Conservation (phyloP, 2,113 vertebrate genomes). For the Ariopsis seemanni region DNA sequence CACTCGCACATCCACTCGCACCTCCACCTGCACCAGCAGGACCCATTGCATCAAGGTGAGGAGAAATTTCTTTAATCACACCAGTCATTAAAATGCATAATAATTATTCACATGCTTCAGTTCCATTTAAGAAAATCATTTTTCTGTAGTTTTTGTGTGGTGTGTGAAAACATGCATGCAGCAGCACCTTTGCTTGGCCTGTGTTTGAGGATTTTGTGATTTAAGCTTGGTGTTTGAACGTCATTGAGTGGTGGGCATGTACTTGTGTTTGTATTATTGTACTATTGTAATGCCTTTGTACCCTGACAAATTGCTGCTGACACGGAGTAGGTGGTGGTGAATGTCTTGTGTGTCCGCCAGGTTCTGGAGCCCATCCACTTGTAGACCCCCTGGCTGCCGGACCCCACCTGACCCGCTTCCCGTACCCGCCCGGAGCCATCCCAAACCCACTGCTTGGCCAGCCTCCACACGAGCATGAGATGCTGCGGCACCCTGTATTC, state of each 20-base stretch:
- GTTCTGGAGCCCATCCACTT: constrained; percentile 89
- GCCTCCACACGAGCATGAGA: constrained; percentile 94
- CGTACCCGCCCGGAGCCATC: constrained; percentile 90
- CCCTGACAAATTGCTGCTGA: constrained; percentile 68
- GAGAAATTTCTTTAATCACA: constrained; percentile 37
- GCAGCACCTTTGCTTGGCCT: neutral
- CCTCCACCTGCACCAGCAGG: constrained; percentile 98
- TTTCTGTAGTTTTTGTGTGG: neutral
- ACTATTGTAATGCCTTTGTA: constrained; percentile 48
- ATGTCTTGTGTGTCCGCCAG: constrained; percentile 83
- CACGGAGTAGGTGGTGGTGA: constrained; percentile 77
- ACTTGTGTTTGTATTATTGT: constrained; percentile 42
- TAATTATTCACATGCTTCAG: neutral
- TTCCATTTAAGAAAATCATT: neutral
- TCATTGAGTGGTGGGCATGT: constrained; percentile 45
- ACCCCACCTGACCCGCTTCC: constrained; percentile 94
- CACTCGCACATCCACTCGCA: constrained; percentile 99
- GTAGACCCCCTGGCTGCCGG: constrained; percentile 87
- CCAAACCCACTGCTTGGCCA: constrained; percentile 90
- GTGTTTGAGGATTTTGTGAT: neutral
- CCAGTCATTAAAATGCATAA: neutral
- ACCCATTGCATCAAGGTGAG: constrained; percentile 97
- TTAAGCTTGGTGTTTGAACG: constrained; percentile 27
- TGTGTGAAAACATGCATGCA: constrained; percentile 3
- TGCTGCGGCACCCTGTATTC: constrained; percentile 95